Conservation (phyloP, 2,113 vertebrate species). For the Engystomops pustulosus region DNA sequence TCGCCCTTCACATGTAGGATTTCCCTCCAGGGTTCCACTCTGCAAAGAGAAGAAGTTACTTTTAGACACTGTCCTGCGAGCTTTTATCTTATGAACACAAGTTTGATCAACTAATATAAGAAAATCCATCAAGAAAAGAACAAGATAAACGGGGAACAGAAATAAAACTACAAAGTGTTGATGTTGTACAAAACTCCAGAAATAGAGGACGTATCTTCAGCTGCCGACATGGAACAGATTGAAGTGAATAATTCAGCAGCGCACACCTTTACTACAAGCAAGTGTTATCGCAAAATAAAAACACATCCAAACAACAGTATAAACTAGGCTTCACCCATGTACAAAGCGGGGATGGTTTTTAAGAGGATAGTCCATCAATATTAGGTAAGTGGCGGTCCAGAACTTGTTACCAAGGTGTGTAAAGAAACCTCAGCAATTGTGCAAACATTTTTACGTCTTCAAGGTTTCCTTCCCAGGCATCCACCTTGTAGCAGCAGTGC, state of each 20-base stretch:
- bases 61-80: too few species aligned
- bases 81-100: background rate
- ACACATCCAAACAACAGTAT: background rate
- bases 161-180: too few species aligned
- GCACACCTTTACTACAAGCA: background rate
- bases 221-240: conserved; percentile 32
- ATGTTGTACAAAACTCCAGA: background rate
- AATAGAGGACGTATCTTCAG: background rate
- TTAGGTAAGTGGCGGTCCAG: too few species aligned
- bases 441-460: too few species aligned
- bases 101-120: background rate
- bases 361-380: too few species aligned
- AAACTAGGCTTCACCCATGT: too few species aligned
- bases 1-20: conserved; percentile 73
- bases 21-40: conserved; percentile 73
- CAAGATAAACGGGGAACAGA: background rate
- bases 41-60: conserved; percentile 61
- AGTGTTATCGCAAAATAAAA: background rate
- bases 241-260: conserved; percentile 21
- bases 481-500: too few species aligned
- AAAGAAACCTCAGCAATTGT: too few species aligned
- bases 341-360: too few species aligned
- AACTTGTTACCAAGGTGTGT: too few species aligned
- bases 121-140: background rate
- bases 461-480: too few species aligned